phyloP scores from a whole-genome alignment of 1,140 invertebrate species.

The Cyclina sinensis region DNA sequence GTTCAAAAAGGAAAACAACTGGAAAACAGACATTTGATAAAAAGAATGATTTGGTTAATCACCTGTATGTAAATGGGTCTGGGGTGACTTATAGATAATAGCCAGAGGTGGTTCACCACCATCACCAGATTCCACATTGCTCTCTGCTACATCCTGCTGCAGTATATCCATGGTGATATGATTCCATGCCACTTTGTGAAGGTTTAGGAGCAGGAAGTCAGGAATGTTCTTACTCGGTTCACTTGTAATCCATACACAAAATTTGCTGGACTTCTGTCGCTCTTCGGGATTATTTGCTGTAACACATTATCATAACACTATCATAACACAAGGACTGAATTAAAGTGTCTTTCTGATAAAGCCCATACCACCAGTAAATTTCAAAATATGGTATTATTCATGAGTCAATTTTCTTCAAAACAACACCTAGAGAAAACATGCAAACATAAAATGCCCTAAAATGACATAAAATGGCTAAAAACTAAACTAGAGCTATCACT shows the following conservation, averaged over 20 bases:
- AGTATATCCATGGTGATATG: slow-evolving; percentile 72
- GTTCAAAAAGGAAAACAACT: no score
- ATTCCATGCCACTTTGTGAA: slow-evolving; percentile 82
- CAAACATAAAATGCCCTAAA: no score
- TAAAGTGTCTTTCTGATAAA: no score
- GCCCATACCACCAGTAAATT: no score
- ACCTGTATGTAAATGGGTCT: slow-evolving; percentile 75
- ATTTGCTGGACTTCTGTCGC: slow-evolving; percentile 74
- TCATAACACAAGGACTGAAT: no score
- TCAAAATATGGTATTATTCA: no score
- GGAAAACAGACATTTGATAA: no score
- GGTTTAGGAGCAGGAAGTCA: slow-evolving; percentile 74
- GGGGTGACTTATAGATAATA: slow-evolving; percentile 69
- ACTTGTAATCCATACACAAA: slow-evolving; percentile 84
- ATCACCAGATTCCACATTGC: slow-evolving; percentile 41
- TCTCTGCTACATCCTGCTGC: slow-evolving; percentile 11
- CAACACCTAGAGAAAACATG: no score
- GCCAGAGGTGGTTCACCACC: slow-evolving; percentile 65
- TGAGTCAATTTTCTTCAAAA: no score
- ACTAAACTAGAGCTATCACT: no score
- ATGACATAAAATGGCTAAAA: no score
- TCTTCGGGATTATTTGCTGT: slow-evolving; percentile 74
- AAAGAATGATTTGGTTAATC: neutral
- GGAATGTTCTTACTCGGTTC: slow-evolving; percentile 79
- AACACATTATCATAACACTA: no score